phyloP scores from a whole-genome alignment of 2,797 vertebrate species.

The Ceryle rudis region DNA sequence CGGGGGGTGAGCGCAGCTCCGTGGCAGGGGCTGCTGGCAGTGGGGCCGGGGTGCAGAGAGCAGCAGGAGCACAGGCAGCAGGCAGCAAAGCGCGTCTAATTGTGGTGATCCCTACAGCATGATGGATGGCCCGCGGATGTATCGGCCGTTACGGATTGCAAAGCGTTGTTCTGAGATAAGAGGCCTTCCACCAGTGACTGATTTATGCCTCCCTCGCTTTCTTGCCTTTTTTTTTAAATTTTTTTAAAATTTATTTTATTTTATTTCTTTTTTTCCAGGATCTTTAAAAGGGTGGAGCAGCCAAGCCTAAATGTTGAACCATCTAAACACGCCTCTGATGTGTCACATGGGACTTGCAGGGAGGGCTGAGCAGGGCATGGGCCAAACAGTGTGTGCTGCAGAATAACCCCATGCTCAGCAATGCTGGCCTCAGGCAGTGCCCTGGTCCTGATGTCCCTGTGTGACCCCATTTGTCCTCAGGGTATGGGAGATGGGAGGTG shows the following conservation, averaged over 20 bases:
- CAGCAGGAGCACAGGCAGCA: not conserved
- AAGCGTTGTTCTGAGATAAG: not conserved
- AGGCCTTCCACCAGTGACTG: not conserved
- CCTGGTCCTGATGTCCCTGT: not conserved
- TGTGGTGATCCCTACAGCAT: not conserved
- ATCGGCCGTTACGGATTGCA: not conserved
- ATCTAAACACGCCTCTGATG: not conserved
- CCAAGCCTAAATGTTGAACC: not conserved
- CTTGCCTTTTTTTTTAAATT: not conserved
- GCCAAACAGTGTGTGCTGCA: not conserved
- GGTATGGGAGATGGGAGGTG: fast-evolving
- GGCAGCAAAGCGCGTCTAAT: not conserved
- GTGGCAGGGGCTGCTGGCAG: fast-evolving
- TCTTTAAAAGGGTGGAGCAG: not conserved
- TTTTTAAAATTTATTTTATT: not conserved
- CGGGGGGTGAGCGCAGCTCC: not conserved
- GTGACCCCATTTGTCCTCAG: fast-evolving
- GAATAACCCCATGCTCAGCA: fast-evolving
- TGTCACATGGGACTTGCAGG: not conserved
- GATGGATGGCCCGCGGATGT: not conserved
- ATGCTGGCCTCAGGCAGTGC: too few species aligned
- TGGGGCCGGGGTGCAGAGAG: not conserved
- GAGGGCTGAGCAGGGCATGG: not conserved
- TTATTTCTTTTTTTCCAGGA: not conserved
- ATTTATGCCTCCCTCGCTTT: not conserved